Evolutionary conservation across 2,888 invertebrate species (phyloP), one percentile per base, ranked within the genome.

Genomic region (Halictus quadricinctus): DNA sequence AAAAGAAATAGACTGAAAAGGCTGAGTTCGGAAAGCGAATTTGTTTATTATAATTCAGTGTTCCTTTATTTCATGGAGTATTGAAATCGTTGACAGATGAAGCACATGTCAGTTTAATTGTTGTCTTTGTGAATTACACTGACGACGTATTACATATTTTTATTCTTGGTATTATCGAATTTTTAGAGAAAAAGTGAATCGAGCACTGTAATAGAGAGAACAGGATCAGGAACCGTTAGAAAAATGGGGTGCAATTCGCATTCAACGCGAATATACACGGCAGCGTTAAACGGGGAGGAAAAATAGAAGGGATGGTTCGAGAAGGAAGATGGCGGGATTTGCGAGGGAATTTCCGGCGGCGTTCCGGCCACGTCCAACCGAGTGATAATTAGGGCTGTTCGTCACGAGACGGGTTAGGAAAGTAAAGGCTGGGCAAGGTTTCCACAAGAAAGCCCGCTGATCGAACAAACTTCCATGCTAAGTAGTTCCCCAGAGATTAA

Each of bases 371-470:
- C 81, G 78, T 85, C 78, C 83, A 83, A 79, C 85, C 83, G 81
- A 87, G 85, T 84, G 90, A 90, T 90, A 90, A 90, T 90, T 90
- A 90, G 84, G 80, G 83, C 81, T 84, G 84, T 89, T 90, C 81
- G 90, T 90, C 90, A 87, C 79, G 72, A 75, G 66, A 72, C 64
- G 64, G 73, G 72, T 74, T 46, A 70, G 80, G 77, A 64, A 78
- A 66, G 73, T 76, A 66, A 72, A 75, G 76, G 78, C 58, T 48
- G 82, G 70, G 36, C 48, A 70, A 50, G 78, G 54, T 80, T 83
- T 76, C 64, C 77, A 72, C 84, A 86, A 83, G 88, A 90, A 85
- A 85, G 79, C 76, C 69, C 58, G 72, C 64, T 78, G 82, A 88
- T 90, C 87, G 86, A 90, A 86, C 86, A 85, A 89, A 89, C 88